Evolutionary conservation across 2,113 vertebrate species (phyloP).

Genomic region (Paradoxurus hermaphroditus): DNA sequence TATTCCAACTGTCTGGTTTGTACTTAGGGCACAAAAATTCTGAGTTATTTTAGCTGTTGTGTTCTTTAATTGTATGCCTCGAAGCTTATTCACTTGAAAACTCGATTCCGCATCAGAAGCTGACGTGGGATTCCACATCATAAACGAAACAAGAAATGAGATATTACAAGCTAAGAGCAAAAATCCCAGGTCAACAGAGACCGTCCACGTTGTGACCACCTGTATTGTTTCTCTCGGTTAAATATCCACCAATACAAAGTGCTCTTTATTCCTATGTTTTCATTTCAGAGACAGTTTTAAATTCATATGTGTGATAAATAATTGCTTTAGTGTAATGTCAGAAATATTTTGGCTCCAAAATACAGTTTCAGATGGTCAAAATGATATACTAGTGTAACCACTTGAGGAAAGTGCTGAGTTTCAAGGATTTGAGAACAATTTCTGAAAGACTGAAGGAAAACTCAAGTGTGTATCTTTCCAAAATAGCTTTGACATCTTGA

Average conservation of each 20-base stretch:
- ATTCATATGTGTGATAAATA: background rate
- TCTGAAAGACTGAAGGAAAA: background rate
- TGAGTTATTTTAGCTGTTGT: slow-evolving; percentile 8
- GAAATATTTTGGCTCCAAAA: background rate
- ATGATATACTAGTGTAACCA: background rate
- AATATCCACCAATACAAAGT: background rate
- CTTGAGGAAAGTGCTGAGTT: background rate
- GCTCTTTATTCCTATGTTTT: background rate
- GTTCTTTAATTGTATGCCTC: slow-evolving; percentile 28
- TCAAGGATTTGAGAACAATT: background rate
- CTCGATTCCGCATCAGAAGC: slow-evolving; percentile 14
- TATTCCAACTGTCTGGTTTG: background rate
- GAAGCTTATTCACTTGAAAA: slow-evolving; percentile 33
- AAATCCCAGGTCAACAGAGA: background rate
- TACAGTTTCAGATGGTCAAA: background rate
- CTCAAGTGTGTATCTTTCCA: background rate
- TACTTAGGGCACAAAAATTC: background rate
- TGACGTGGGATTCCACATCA: slow-evolving; percentile 9
- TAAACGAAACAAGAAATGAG: slow-evolving; percentile 9
- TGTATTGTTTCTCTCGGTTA: background rate
- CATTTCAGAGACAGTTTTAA: background rate
- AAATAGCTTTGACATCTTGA: background rate
- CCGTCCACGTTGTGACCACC: background rate
- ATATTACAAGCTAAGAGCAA: background rate
- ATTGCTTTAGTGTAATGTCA: background rate